phyloP scores from a whole-genome alignment of 2,888 invertebrate genomes.

The Meiosimyza platycephala region DNA sequence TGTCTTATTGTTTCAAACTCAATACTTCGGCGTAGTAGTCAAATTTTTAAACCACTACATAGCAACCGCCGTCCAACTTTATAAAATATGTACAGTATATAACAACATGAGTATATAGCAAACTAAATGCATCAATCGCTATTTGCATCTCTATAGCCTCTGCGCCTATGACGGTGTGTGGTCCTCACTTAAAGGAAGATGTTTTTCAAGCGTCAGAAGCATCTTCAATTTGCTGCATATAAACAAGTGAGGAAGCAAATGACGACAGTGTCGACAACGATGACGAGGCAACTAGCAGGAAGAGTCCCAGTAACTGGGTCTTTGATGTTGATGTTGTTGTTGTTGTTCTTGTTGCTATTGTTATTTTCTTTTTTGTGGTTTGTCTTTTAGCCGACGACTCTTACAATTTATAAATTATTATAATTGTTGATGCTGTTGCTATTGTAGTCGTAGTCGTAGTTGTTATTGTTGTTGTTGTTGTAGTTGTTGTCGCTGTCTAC shows the following conservation, averaged over 20 bases:
- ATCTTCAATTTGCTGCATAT: conserved; percentile 27
- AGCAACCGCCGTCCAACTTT: too few species aligned
- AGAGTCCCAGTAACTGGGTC: conserved; percentile 19
- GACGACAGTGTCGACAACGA: background rate
- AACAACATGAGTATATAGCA: too few species aligned
- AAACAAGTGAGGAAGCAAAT: conserved; percentile 10
- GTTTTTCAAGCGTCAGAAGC: conserved; percentile 19
- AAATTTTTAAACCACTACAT: too few species aligned
- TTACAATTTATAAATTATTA: background rate
- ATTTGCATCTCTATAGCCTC: too few species aligned
- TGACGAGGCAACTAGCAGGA: conserved; percentile 1
- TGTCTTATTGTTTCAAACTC: too few species aligned
- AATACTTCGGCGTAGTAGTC: too few species aligned
- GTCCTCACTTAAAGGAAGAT: background rate
- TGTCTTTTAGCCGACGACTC: background rate
- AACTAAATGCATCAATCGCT: too few species aligned
- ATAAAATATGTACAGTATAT: too few species aligned
- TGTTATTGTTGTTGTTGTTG: conserved; percentile 16
- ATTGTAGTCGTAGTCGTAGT: background rate
- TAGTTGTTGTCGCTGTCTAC: conserved; percentile 8
- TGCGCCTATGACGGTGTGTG: conserved; percentile 7
- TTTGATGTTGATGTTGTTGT: conserved; percentile 24
- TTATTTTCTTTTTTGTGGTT: conserved; percentile 12
- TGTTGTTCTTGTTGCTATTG: background rate
- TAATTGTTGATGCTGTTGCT: conserved; percentile 4